A percentile compares a stretch with the other conserved stretches of the same genome.
Evolutionary conservation across 2,113 vertebrate genomes (phyloP).

Genomic region (Hassar affinis): DNA sequence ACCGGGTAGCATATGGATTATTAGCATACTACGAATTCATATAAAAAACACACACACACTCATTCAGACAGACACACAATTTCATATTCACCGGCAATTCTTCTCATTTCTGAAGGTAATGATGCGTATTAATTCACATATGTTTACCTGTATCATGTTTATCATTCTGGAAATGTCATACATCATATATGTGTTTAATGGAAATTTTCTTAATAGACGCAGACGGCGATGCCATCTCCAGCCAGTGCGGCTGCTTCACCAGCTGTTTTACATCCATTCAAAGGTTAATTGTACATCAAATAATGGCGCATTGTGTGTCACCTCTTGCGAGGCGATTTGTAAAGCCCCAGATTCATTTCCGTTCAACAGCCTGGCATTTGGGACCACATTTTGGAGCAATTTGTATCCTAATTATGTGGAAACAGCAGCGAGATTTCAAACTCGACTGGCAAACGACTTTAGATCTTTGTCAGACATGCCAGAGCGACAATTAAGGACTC

Average conservation of each 20-base stretch:
- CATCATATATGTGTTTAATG: not conserved
- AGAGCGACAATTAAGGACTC: conserved; percentile 23
- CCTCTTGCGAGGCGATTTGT: conserved; percentile 19
- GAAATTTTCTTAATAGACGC: not conserved
- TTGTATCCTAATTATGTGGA: conserved; percentile 41
- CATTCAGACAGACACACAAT: too few relatives aligned
- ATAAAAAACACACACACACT: too few relatives aligned
- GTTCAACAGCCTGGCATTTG: conserved; percentile 40
- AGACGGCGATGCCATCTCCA: not conserved
- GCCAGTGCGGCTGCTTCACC: conserved; percentile 3
- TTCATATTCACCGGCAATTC: not conserved
- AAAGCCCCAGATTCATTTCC: conserved; percentile 30
- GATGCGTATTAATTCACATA: not conserved
- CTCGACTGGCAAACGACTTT: conserved; percentile 20
- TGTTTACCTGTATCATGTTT: not conserved
- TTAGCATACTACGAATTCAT: conserved; percentile 2
- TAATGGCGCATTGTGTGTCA: conserved; percentile 4
- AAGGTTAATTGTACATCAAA: conserved; percentile 44
- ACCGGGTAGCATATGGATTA: not conserved
- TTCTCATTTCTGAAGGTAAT: conserved; percentile 4
- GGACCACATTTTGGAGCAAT: not conserved
- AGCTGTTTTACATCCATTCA: conserved; percentile 29
- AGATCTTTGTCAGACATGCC: conserved; percentile 35
- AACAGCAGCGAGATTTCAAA: conserved; percentile 16
- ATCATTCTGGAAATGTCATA: conserved; percentile 21